Conservation (phyloP, 2,888 invertebrate species). For the Drosophila emarginata region DNA sequence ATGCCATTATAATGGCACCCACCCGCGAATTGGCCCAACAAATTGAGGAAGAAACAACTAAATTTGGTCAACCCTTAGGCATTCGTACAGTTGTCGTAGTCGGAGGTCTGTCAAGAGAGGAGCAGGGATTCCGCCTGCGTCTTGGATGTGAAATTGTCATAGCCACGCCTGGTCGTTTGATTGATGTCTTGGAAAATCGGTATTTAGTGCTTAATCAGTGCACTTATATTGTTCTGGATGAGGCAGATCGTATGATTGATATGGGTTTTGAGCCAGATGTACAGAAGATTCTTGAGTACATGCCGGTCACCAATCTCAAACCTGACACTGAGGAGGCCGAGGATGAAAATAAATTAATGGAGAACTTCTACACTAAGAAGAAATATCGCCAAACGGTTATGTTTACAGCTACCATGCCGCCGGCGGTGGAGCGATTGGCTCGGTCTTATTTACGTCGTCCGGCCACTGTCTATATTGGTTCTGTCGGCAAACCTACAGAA, state of each 20-base stretch:
- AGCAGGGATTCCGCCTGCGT: slow-evolving; percentile 97
- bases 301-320: slow-evolving; percentile 99
- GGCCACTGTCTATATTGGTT: slow-evolving; percentile 98
- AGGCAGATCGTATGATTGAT: slow-evolving; percentile 99
- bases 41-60: slow-evolving; percentile 99
- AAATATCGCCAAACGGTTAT: slow-evolving; percentile 99
- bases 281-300: slow-evolving; percentile 97
- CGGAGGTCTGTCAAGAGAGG: slow-evolving; percentile 98
- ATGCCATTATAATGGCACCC: slow-evolving; percentile 99
- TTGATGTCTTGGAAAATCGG: slow-evolving; percentile 98
- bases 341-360: slow-evolving; percentile 93
- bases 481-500: slow-evolving; percentile 98
- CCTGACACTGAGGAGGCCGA: slow-evolving; percentile 99
- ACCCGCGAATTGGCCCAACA: slow-evolving; percentile 99
- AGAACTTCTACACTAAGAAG: slow-evolving; percentile 97
- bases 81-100: slow-evolving; percentile 98
- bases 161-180: slow-evolving; percentile 99
- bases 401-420: slow-evolving; percentile 99
- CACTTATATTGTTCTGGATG: slow-evolving; percentile 97
- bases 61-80: slow-evolving; percentile 96
- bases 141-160: slow-evolving; percentile 99
- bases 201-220: slow-evolving; percentile 98
- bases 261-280: slow-evolving; percentile 99
- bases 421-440: slow-evolving; percentile 97
- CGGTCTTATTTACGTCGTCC: slow-evolving; percentile 96